These are phyloP conservation scores for Peromyscus leucopus DNA, from an alignment of 2,113 vertebrate genomes.

Conservation along the genomic window DNA sequence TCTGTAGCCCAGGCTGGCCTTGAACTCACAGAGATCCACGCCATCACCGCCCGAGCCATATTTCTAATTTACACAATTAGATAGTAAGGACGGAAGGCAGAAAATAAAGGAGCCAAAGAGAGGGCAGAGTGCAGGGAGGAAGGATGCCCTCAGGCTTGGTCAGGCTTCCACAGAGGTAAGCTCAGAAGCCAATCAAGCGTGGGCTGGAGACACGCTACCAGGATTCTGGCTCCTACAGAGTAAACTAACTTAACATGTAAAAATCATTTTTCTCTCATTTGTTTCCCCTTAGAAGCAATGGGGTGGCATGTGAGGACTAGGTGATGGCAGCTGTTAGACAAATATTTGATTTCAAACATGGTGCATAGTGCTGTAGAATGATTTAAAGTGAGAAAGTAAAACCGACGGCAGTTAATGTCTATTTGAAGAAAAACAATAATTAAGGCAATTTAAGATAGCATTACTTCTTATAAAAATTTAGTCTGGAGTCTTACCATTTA, in stretches of 20 bases:
- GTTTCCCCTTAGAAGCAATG: too few relatives aligned
- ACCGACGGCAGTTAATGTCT: not conserved
- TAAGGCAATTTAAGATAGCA: not conserved
- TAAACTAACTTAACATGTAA: conserved; percentile 19
- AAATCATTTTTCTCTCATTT: not conserved
- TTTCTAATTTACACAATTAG: not conserved
- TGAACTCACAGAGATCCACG: too few relatives aligned
- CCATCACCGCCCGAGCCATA: not conserved
- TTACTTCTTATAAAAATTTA: not conserved
- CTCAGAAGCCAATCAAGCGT: not conserved
- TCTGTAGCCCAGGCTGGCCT: too few relatives aligned
- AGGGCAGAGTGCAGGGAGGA: not conserved
- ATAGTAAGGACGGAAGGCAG: not conserved
- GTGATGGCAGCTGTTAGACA: not conserved
- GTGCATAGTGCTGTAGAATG: not conserved
- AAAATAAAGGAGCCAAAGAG: not conserved
- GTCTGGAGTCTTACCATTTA: not conserved
- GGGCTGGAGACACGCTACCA: not conserved
- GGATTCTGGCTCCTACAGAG: not conserved
- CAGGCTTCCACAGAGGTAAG: not conserved
- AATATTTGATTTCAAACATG: conserved; percentile 44
- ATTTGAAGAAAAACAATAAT: conserved; percentile 40
- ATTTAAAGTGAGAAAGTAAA: conserved; percentile 12
- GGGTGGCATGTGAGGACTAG: too few relatives aligned
- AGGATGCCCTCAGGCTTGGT: not conserved